Evolutionary conservation across 2,113 vertebrate species (phyloP).

Genomic region (Naja naja): DNA sequence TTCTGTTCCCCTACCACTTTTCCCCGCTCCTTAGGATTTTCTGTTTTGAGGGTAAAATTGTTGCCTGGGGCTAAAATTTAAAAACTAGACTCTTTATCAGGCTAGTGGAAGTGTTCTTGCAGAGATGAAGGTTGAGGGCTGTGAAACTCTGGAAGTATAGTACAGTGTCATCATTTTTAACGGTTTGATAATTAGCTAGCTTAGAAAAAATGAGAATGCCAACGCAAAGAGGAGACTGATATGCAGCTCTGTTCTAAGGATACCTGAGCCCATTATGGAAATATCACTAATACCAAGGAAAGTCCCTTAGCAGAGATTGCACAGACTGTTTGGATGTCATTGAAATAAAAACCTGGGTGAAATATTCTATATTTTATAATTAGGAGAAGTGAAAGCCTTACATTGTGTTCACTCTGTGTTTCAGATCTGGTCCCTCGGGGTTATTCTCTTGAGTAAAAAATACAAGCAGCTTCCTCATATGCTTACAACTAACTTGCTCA

Average conservation of each 20-base stretch:
- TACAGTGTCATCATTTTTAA: background rate
- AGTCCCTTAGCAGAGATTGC: background rate
- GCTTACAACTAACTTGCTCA: slow-evolving; percentile 87
- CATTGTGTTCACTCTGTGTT: slow-evolving; percentile 46
- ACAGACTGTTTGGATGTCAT: background rate
- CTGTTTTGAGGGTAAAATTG: background rate
- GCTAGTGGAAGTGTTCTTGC: background rate
- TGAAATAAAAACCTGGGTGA: background rate
- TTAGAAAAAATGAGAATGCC: background rate
- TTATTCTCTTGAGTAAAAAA: slow-evolving; percentile 91
- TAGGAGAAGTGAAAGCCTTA: background rate
- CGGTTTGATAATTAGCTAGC: background rate
- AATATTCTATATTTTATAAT: background rate
- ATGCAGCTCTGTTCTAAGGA: background rate
- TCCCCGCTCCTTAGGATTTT: background rate
- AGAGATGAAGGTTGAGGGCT: background rate
- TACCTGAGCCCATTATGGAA: background rate
- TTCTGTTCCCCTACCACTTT: background rate
- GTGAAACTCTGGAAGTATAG: background rate
- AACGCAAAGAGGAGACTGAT: background rate
- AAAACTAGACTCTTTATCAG: background rate
- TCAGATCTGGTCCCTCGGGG: slow-evolving; percentile 88
- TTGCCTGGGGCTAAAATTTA: background rate
- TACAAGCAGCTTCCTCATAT: slow-evolving; percentile 87
- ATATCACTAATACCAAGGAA: background rate